phyloP scores from a whole-genome alignment of 2,797 vertebrate genomes.

The Prionace glauca region DNA sequence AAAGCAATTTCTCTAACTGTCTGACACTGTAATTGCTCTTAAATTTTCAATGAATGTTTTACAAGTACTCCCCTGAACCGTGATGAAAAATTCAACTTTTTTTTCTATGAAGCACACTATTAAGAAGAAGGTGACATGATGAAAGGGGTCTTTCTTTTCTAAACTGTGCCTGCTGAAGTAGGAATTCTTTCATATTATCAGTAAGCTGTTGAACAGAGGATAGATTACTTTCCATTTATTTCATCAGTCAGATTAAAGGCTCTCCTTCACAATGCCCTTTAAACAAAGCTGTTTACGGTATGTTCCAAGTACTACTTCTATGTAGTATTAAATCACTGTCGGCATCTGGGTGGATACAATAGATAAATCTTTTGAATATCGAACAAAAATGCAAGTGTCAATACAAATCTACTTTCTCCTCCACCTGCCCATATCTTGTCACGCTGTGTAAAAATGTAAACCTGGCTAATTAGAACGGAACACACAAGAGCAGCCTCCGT shows the following conservation, averaged over 20 bases:
- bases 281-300: constrained; percentile 72
- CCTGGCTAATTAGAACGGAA: constrained; percentile 22
- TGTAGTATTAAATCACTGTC: constrained; percentile 64
- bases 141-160: constrained; percentile 77
- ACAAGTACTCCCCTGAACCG: constrained; percentile 82
- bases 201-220: constrained; percentile 75
- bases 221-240: constrained; percentile 78
- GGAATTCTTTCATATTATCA: constrained; percentile 76
- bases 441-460: constrained; percentile 45
- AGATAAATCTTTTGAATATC: constrained; percentile 62
- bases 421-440: constrained; percentile 49
- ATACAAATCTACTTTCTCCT: constrained; percentile 17
- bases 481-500: background rate
- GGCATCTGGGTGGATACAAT: constrained; percentile 51
- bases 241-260: constrained; percentile 77
- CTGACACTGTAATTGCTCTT: constrained; percentile 96
- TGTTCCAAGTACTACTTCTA: constrained; percentile 65
- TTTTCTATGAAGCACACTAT: constrained; percentile 55
- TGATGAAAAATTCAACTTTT: constrained; percentile 83
- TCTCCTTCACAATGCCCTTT: constrained; percentile 73
- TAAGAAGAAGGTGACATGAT: constrained; percentile 77
- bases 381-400: constrained; percentile 54
- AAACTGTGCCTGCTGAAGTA: constrained; percentile 65
- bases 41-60: constrained; percentile 84
- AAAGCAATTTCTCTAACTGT: constrained; percentile 87